Evolutionary conservation across 1,140 invertebrate species (phyloP).

Genomic region (Gonioctena quinquepunctata): DNA sequence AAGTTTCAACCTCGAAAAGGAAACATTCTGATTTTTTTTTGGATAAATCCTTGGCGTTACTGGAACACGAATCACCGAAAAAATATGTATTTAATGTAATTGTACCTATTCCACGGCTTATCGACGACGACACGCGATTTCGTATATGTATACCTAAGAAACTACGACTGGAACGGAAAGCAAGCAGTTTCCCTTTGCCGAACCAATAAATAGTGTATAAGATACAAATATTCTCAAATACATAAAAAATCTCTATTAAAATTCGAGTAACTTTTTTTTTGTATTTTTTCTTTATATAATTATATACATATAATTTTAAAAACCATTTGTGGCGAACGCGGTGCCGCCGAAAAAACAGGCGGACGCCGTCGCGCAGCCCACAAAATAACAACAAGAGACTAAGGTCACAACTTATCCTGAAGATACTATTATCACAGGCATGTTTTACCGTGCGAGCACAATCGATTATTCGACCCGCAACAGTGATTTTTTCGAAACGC

Average conservation of each 20-base stretch:
- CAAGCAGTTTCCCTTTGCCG: constrained; percentile 17
- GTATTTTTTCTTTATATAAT: constrained; percentile 43
- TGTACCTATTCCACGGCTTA: too few relatives aligned
- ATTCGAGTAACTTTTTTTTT: constrained; percentile 49
- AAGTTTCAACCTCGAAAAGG: too few relatives aligned
- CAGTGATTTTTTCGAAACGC: constrained; percentile 33
- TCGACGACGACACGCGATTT: too few relatives aligned
- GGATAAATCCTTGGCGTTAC: too few relatives aligned
- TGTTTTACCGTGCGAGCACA: constrained; percentile 46
- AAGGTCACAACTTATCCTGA: constrained; percentile 61
- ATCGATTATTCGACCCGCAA: constrained; percentile 5
- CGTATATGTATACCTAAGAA: too few relatives aligned
- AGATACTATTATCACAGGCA: constrained; percentile 61
- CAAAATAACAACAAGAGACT: constrained; percentile 59
- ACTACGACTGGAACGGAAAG: background rate
- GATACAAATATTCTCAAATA: constrained; percentile 53
- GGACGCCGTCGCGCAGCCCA: constrained; percentile 37
- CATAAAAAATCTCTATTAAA: constrained; percentile 54
- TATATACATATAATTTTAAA: constrained; percentile 57
- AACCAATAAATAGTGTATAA: constrained; percentile 50
- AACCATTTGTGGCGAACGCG: constrained; percentile 39
- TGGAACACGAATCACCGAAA: too few relatives aligned
- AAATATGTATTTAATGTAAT: too few relatives aligned
- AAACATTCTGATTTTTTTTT: too few relatives aligned
- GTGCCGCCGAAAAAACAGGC: constrained; percentile 35